A percentile compares a stretch with the other conserved stretches of the same genome.
Evolutionary conservation across 2,113 vertebrate genomes (phyloP).

Genomic region (Bubo scandiacus): DNA sequence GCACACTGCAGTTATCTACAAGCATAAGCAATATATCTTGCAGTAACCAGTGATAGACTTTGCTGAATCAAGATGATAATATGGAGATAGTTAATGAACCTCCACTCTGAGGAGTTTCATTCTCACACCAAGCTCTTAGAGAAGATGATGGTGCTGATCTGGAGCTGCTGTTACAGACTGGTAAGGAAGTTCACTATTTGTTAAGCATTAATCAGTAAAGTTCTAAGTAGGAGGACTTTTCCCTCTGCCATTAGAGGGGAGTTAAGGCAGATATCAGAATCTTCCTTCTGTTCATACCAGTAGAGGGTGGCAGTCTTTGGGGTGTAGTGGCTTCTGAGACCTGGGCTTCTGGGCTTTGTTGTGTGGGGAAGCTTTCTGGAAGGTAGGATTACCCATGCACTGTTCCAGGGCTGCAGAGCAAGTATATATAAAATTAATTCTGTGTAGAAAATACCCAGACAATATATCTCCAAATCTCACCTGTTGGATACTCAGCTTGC

Average conservation of each 20-base stretch:
- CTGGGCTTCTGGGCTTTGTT: neutral
- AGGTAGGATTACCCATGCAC: neutral
- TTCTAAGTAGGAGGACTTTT: neutral
- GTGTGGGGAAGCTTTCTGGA: neutral
- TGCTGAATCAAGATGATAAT: neutral
- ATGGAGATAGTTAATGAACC: neutral
- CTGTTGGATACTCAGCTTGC: neutral
- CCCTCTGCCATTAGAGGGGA: neutral
- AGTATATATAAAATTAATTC: neutral
- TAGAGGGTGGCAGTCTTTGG: neutral
- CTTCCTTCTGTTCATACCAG: accelerated
- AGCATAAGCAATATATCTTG: neutral
- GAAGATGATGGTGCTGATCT: neutral
- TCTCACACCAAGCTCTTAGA: neutral
- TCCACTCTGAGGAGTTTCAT: neutral
- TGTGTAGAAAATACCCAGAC: neutral
- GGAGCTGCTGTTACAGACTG: neutral
- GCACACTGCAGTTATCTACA: neutral
- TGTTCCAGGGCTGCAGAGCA: neutral
- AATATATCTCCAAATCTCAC: accelerated
- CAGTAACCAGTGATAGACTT: neutral
- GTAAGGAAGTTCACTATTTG: neutral
- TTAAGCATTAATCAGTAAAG: neutral
- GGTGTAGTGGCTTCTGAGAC: neutral
- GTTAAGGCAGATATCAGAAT: neutral